Evolutionary conservation across 1,140 invertebrate genomes (phyloP), one percentile per base, ranked within the genome.

Genomic region (Drosophila bipectinata): DNA sequence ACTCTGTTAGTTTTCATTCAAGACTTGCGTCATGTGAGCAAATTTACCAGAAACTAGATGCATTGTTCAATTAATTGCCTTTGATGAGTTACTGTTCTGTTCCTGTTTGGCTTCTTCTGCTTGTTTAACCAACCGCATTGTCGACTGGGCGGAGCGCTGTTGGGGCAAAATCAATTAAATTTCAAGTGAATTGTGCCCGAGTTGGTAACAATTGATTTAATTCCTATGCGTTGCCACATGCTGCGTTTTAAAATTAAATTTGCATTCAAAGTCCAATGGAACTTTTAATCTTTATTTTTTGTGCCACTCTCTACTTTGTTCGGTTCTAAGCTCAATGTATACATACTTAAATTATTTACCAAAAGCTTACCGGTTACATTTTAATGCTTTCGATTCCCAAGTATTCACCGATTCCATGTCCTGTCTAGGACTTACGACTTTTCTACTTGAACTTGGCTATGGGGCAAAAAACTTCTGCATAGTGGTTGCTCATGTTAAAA

Each of bases 331-430:
- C 81, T 61, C 34, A 49, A 24, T 30, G 77, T 48, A 85, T 61
- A 84, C 77, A 68, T 72, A 77, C 81, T 85, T 80, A 80, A 84
- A 73, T 77, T 84, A 80, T 80, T 84, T 84, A 67, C 80, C 41
- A 53, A 72, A 68, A 72, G 62, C 66, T 72, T 76, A 34, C 34
- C 49, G 44, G 44, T 41, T 54, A 74, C 79, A 52, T 78, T 78
- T 82, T 69, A 69, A 79, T 79, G 51, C 49, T 30, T 54, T 60
- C 45, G 53, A 34, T 55, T 59, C 30, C 53, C 44, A 34, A 69
- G 67, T 55, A 34, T 48, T 63, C 14, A 14, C 44, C 39, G 12
- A 32, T 24, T 55, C 39, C 61, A 47, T 64, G 41, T 47, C 39
- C 55, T 28, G 14, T 48, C 30, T 45, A 44, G 63, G 57, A 79